A percentile compares a stretch with the other conserved stretches of the same genome.
Conservation (phyloP, 2,888 invertebrate species). For the Schrankia costaestrigalis region DNA sequence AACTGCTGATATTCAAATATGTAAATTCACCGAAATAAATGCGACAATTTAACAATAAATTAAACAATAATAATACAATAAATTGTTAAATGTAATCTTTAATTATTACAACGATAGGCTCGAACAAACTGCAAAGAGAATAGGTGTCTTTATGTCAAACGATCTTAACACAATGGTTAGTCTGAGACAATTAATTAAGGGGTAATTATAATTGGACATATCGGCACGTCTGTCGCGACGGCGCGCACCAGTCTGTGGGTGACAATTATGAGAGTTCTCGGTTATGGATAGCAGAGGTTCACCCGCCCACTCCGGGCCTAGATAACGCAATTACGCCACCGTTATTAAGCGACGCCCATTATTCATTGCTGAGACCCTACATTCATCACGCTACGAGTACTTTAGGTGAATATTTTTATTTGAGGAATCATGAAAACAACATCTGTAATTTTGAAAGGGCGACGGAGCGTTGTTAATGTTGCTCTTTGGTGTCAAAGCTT, state of each 20-base stretch:
- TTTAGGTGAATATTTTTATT: constrained; percentile 37
- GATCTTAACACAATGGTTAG: too few relatives aligned
- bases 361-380: constrained; percentile 63
- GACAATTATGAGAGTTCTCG: constrained; percentile 69
- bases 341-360: constrained; percentile 72
- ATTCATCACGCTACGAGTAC: constrained; percentile 45
- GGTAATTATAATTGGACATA: constrained; percentile 22
- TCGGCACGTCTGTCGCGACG: constrained; percentile 30
- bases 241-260: constrained; percentile 40
- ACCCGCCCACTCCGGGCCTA: constrained; percentile 55
- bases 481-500: constrained; percentile 14
- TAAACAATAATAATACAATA: too few relatives aligned
- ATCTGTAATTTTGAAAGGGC: constrained; percentile 28
- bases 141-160: too few relatives aligned
- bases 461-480: constrained; percentile 20
- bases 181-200: constrained; percentile 4
- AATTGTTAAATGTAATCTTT: too few relatives aligned
- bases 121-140: too few relatives aligned
- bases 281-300: constrained; percentile 67
- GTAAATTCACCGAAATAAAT: too few relatives aligned
- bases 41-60: too few relatives aligned
- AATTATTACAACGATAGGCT: too few relatives aligned
- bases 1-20: too few relatives aligned
- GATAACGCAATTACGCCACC: constrained; percentile 72
- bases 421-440: constrained; percentile 34